Evolutionary conservation across 2,797 vertebrate species (phyloP), one percentile per base, ranked within the genome.

Genomic region (Sebastes flavidus): DNA sequence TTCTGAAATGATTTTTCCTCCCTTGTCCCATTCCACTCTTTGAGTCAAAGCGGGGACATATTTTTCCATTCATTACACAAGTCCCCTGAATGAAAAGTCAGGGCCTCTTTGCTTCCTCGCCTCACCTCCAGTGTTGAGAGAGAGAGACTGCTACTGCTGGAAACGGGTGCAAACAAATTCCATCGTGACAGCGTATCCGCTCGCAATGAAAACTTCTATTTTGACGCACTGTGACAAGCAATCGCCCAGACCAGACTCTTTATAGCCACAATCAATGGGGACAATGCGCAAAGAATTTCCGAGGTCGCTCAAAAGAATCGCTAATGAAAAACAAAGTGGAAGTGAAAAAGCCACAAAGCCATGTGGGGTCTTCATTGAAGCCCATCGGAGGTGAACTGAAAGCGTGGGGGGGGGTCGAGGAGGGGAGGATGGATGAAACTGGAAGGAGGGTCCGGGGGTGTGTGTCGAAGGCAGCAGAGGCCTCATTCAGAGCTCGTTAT

Each of bases 401-500:
- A 86, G 77, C 13, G 71, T 34, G 55, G 32, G 0, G 2, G 20
- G 54, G 11, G 49, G 46, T 36, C 0, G 32, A 49, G 42, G 9
- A 62, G 32, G 49, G 70, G 49, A 84, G 75, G 82, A 59, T 76
- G 77, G 85, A 79, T 81, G 83, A 79, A 87, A 77, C 80, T 85
- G 83, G 83, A 87, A 81, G 86, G 75, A 85, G 82, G 91, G 82
- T 82, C 66, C 22, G 10, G 75, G 83, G 72, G 71, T 76, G 75
- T 66, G 75, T 80, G 82, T 66, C 52, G 30, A 88, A 93, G 93
- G 92, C 92, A 94, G 94, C 80, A 77, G 92, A 93, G 93, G 90
- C 90, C 92, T 96, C 95, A 96, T 96, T 97, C 95, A 96, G 94
- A 87, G 92, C 88, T 93, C 71, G 93, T 94, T 81, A 89, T 94